A percentile compares a stretch with the other conserved stretches of the same genome.
Conservation (phyloP, 2,113 vertebrate genomes). For the Sarotherodon lohbergeri region DNA sequence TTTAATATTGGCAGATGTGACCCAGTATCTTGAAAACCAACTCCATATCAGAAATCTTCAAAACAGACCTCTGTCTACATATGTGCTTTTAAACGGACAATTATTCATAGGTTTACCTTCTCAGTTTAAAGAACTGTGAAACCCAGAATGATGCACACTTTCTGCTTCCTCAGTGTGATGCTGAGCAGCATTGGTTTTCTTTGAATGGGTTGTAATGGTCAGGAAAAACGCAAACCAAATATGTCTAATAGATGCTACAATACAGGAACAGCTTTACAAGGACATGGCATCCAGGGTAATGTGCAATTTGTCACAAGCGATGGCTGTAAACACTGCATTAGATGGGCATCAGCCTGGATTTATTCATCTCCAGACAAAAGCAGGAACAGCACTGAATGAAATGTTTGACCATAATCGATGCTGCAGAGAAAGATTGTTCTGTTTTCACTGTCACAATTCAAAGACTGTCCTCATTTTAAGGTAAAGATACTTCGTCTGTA, state of each 20-base stretch:
- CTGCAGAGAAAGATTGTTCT: neutral
- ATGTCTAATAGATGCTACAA: conserved; percentile 8
- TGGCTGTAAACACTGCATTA: conserved; percentile 43
- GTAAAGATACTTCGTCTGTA: neutral
- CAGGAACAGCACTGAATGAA: neutral
- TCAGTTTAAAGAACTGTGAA: neutral
- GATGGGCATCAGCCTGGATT: conserved; percentile 37
- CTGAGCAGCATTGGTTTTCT: neutral
- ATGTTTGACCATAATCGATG: conserved; percentile 41
- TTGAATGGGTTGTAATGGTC: neutral
- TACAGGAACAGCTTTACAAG: conserved; percentile 16
- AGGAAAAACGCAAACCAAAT: neutral
- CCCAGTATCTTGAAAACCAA: neutral
- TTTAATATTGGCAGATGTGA: neutral
- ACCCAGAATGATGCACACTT: neutral
- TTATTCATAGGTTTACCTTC: neutral
- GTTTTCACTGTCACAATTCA: neutral
- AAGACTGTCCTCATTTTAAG: neutral
- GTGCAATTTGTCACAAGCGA: conserved; percentile 47
- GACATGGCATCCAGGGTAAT: conserved; percentile 36
- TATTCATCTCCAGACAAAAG: conserved; percentile 41
- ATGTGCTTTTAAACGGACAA: neutral
- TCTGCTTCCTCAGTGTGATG: neutral
- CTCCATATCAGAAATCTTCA: neutral
- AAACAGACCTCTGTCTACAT: neutral